phyloP scores from a whole-genome alignment of 2,888 invertebrate genomes.

The Anodontia alba region DNA sequence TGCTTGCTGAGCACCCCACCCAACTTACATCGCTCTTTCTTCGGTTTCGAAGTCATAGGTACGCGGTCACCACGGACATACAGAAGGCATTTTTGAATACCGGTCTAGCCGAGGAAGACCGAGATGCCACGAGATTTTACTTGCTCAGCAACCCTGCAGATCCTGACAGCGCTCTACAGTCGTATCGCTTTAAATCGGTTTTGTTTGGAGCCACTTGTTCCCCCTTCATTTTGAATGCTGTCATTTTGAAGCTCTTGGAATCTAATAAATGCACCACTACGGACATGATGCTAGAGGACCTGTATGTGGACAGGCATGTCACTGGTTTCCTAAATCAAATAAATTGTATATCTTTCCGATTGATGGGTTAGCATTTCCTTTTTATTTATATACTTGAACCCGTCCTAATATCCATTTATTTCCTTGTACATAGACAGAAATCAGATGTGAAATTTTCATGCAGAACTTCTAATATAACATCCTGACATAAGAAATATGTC shows the following conservation, averaged over 20 bases:
- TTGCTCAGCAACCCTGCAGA: conserved; percentile 48
- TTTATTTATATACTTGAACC: no score
- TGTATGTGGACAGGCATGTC: no score
- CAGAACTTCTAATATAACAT: no score
- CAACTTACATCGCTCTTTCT: conserved; percentile 31
- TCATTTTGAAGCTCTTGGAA: conserved; percentile 35
- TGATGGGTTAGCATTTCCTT: no score
- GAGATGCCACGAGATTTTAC: conserved; percentile 46
- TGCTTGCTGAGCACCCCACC: conserved; percentile 39
- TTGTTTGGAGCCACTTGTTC: conserved; percentile 54
- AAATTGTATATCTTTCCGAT: no score
- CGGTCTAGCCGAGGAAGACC: conserved; percentile 31
- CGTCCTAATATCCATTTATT: no score
- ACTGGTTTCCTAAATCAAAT: no score
- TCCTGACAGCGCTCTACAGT: conserved; percentile 27
- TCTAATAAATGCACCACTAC: background rate
- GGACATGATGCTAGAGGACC: background rate
- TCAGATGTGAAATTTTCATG: no score
- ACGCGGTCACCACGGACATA: conserved; percentile 44
- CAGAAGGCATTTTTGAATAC: conserved; percentile 51
- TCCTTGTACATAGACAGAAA: no score
- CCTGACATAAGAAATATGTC: no score
- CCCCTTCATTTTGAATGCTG: conserved; percentile 46
- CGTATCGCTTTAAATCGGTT: conserved; percentile 41
- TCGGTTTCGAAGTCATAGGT: conserved; percentile 46